These are phyloP conservation scores for Oligia latruncula DNA, from an alignment of 2,888 invertebrate genomes.

Conservation along the genomic window DNA sequence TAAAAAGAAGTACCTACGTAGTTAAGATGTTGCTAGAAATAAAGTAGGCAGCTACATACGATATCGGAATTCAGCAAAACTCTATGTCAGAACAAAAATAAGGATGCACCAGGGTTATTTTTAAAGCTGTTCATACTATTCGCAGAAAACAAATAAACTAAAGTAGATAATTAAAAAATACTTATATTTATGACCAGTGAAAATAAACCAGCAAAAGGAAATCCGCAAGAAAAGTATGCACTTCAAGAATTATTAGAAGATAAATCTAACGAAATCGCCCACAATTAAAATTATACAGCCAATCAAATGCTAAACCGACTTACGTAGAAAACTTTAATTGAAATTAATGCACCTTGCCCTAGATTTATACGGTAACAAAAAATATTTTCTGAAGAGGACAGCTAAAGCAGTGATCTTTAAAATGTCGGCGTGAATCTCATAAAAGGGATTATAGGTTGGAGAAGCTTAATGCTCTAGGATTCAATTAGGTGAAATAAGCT, in stretches of 20 bases:
- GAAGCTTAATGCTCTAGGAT: conserved; percentile 88
- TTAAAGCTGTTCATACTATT: not conserved
- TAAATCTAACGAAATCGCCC: conserved; percentile 38
- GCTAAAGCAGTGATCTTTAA: conserved; percentile 80
- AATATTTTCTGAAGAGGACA: conserved; percentile 78
- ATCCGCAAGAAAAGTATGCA: conserved; percentile 12
- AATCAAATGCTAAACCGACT: conserved; percentile 59
- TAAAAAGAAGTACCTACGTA: conserved; percentile 35
- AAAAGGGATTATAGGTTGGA: conserved; percentile 88
- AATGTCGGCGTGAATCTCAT: conserved; percentile 87
- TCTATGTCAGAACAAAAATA: not conserved
- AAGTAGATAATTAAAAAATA: not conserved
- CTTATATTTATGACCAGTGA: not conserved
- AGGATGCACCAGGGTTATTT: not conserved
- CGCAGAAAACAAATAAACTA: not conserved
- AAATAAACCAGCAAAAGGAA: conserved; percentile 20
- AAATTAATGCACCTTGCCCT: conserved; percentile 74
- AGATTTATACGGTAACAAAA: conserved; percentile 78
- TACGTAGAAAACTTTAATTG: conserved; percentile 56
- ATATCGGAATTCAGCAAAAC: not conserved
- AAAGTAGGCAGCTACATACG: not conserved
- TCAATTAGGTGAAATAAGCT: conserved; percentile 90
- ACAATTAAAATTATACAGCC: conserved; percentile 41
- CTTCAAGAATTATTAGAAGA: conserved; percentile 17
- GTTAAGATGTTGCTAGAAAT: conserved; percentile 20